A percentile compares a stretch with the other conserved stretches of the same genome.
phyloP scores from a whole-genome alignment of 2,797 vertebrate genomes.

The Pseudochromis fuscus region DNA sequence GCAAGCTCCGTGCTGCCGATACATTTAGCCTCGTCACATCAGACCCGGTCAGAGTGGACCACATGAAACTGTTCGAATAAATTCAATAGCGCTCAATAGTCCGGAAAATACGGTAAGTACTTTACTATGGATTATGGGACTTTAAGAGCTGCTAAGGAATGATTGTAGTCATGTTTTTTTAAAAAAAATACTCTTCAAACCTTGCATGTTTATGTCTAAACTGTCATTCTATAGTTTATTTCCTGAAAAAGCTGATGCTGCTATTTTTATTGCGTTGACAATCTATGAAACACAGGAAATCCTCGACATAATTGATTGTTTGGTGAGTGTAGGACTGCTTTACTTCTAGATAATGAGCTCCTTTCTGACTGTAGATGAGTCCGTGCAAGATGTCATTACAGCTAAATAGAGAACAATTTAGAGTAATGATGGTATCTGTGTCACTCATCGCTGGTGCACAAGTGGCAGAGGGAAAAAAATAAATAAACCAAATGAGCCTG shows the following conservation, averaged over 20 bases:
- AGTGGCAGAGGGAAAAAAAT: background rate
- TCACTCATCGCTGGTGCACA: background rate
- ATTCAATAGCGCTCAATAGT: too few relatives aligned
- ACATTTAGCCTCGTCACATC: too few relatives aligned
- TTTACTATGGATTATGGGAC: too few relatives aligned
- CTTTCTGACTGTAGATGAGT: background rate
- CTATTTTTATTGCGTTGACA: background rate
- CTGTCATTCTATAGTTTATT: background rate
- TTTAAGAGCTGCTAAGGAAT: background rate
- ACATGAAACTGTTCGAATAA: too few relatives aligned
- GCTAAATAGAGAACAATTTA: background rate
- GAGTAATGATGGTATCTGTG: slow-evolving; percentile 14
- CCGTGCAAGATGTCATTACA: background rate
- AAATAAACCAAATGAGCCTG: background rate
- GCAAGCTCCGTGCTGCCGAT: too few relatives aligned
- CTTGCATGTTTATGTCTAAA: too few relatives aligned
- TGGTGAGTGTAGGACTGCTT: background rate
- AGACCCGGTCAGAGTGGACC: too few relatives aligned
- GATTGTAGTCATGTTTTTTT: background rate
- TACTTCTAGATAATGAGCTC: slow-evolving; percentile 1
- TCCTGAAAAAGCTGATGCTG: background rate
- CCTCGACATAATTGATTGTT: too few relatives aligned
- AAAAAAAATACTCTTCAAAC: too few relatives aligned
- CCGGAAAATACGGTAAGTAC: too few relatives aligned
- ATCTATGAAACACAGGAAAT: too few relatives aligned